A percentile compares a stretch with the other conserved stretches of the same genome.
Evolutionary conservation across 1,140 invertebrate genomes (phyloP).

Genomic region (Orius laevigatus): DNA sequence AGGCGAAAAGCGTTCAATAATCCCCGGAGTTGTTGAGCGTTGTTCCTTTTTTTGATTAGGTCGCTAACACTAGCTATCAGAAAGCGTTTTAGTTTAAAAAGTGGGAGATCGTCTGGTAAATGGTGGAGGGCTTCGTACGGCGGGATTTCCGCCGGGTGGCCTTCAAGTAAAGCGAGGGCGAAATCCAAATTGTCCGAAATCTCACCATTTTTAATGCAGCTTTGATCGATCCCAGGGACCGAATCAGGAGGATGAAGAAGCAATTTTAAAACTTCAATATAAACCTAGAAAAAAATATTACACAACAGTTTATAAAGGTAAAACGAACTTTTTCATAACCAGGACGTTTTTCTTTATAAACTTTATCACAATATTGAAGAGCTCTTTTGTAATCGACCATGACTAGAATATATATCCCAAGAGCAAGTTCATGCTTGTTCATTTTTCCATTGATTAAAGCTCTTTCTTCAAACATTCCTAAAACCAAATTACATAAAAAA

Average conservation of each 20-base stretch:
- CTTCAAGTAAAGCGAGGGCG: constrained; percentile 60
- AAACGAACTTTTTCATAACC: constrained; percentile 36
- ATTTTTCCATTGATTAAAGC: constrained; percentile 81
- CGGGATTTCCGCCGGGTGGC: constrained; percentile 51
- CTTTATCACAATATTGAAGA: constrained; percentile 66
- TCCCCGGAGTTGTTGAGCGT: constrained; percentile 61
- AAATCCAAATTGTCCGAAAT: constrained; percentile 38
- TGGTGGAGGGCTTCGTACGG: constrained; percentile 43
- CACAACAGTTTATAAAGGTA: background rate
- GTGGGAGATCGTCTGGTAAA: constrained; percentile 56
- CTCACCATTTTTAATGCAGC: constrained; percentile 39
- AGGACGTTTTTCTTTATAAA: constrained; percentile 33
- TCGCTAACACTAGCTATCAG: constrained; percentile 59
- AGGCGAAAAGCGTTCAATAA: constrained; percentile 67
- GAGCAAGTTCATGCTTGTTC: constrained; percentile 73
- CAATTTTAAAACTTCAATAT: constrained; percentile 37
- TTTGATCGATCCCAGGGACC: constrained; percentile 29
- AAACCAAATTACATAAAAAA: background rate
- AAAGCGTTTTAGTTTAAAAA: constrained; percentile 56
- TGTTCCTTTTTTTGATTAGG: constrained; percentile 48
- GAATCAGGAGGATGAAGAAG: constrained; percentile 36
- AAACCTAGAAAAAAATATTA: constrained; percentile 29
- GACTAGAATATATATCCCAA: constrained; percentile 74
- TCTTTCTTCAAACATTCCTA: constrained; percentile 73
- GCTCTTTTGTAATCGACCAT: constrained; percentile 66